Percentiles rank a stretch among this genome's conserved stretches.
Conservation (phyloP, 2,888 invertebrate species). For the Sclerodermus sp. region DNA sequence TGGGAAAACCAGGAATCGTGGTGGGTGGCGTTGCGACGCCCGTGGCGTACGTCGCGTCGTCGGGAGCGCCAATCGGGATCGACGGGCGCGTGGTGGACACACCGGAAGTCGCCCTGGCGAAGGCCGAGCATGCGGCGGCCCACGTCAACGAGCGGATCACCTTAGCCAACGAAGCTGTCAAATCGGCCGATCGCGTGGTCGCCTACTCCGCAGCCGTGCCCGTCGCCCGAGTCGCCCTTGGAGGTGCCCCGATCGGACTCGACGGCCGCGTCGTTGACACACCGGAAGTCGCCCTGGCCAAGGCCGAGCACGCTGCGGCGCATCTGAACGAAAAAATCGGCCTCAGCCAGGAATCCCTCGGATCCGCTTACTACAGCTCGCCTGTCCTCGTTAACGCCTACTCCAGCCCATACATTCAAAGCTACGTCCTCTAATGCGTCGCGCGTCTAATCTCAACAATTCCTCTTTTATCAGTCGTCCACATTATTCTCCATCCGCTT, state of each 20-base stretch:
- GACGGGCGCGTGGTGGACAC: conserved; percentile 38
- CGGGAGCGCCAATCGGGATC: conserved; percentile 33
- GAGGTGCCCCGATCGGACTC: conserved; percentile 44
- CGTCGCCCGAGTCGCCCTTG: conserved; percentile 2
- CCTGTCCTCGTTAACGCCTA: conserved; percentile 24
- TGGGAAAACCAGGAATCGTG: conserved; percentile 23
- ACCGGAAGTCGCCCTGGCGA: conserved; percentile 37
- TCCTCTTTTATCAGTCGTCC: too few relatives aligned
- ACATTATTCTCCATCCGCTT: too few relatives aligned
- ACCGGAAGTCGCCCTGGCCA: conserved; percentile 48
- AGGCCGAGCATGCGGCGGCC: conserved; percentile 38
- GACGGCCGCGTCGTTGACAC: conserved; percentile 53
- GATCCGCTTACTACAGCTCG: conserved; percentile 17
- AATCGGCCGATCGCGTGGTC: conserved; percentile 13
- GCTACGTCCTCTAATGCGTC: conserved; percentile 13
- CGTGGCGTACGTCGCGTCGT: conserved; percentile 25
- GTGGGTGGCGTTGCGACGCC: conserved; percentile 7
- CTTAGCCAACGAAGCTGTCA: conserved; percentile 27
- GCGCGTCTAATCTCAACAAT: too few relatives aligned
- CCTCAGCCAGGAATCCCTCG: conserved; percentile 29
- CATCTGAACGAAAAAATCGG: conserved; percentile 42
- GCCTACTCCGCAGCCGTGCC: conserved; percentile 1
- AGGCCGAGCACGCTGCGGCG: conserved; percentile 50
- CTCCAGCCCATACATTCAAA: conserved; percentile 21
- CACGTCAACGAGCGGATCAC: conserved; percentile 31